phyloP scores from a whole-genome alignment of 2,113 vertebrate species.

The Haliaeetus leucogaster region DNA sequence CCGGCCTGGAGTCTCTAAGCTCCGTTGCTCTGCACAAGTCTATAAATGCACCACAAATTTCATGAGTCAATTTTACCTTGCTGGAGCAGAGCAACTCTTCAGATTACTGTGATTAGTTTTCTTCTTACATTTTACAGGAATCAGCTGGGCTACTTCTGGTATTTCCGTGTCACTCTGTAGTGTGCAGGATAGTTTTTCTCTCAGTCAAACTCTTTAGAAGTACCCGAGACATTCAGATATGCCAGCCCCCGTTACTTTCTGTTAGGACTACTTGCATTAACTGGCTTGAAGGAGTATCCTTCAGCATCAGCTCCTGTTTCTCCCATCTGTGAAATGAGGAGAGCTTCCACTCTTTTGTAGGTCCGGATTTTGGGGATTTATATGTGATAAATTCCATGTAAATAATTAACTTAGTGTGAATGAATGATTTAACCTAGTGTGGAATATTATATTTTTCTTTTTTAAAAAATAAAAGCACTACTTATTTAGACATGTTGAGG shows the following conservation, averaged over 20 bases:
- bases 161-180: not conserved
- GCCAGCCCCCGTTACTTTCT: not conserved
- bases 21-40: not conserved
- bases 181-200: not conserved
- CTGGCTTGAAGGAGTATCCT: not conserved
- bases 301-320: not conserved
- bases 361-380: not conserved
- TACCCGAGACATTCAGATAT: not conserved
- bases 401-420: not conserved
- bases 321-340: not conserved
- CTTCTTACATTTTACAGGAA: not conserved
- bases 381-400: not conserved
- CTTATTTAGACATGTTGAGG: not conserved
- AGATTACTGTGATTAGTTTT: not conserved
- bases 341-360: not conserved
- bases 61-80: not conserved
- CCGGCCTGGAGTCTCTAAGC: not conserved
- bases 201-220: not conserved
- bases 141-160: not conserved
- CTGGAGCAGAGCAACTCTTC: not conserved
- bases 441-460: not conserved
- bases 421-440: not conserved
- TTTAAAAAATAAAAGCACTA: not conserved
- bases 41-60: not conserved
- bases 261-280: not conserved